Evolutionary conservation across 2,888 invertebrate species (phyloP).

Genomic region (Drosophila borealis): DNA sequence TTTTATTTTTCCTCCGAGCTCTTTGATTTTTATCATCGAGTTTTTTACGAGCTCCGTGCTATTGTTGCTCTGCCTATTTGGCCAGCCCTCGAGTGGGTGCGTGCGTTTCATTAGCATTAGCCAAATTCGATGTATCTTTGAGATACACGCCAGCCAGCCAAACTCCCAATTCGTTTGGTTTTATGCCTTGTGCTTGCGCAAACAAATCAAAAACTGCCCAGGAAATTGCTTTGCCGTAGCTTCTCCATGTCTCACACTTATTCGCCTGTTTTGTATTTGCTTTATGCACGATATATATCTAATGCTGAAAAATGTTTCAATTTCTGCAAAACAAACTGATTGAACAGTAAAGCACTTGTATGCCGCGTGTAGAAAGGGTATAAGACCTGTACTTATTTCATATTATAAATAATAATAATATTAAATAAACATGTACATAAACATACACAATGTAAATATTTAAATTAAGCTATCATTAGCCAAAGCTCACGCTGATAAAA

Average conservation of each 20-base stretch:
- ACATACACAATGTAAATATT: no score
- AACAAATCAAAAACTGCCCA: slow-evolving; percentile 55
- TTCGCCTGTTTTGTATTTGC: slow-evolving; percentile 22
- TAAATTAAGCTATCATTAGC: no score
- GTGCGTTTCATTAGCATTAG: slow-evolving; percentile 66
- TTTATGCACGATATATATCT: neutral
- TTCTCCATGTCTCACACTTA: neutral
- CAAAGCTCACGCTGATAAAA: no score
- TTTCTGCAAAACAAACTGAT: slow-evolving; percentile 7
- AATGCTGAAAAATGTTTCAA: slow-evolving; percentile 17
- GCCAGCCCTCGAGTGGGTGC: slow-evolving; percentile 31
- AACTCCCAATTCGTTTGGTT: slow-evolving; percentile 30
- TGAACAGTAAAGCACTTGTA: no score
- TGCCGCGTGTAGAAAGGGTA: no score
- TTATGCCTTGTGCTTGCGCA: slow-evolving; percentile 37
- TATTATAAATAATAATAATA: no score
- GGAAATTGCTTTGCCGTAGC: slow-evolving; percentile 53
- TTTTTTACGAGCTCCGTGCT: slow-evolving; percentile 54
- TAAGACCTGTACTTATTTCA: no score
- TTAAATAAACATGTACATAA: no score
- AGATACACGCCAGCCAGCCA: slow-evolving; percentile 34
- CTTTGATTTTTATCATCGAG: slow-evolving; percentile 59
- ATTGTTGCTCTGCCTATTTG: slow-evolving; percentile 55
- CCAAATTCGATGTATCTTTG: slow-evolving; percentile 44
- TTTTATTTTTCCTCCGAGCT: slow-evolving; percentile 18